Base-by-base conservation (phyloP, 23 tunicate genomes). In the Styela clava region DNA sequence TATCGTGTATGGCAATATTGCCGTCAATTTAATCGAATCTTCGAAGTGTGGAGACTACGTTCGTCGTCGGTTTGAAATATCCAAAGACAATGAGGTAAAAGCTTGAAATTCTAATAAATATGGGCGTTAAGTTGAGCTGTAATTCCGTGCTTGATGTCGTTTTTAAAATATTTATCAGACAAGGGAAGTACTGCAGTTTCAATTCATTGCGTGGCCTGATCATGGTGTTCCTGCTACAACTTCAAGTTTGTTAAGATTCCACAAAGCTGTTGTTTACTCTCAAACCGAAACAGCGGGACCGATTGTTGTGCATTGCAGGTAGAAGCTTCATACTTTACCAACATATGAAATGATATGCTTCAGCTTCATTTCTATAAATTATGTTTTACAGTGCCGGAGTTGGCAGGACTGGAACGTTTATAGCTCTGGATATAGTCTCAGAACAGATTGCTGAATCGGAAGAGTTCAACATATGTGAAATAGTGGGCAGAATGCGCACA, bases 191-290 rank as follows among this genome's bases (percentile, higher is more conserved):
- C 35, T 30, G 18, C 87, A 84, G 28, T 83, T 52, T 77, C 92
- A 88, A 25, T 88, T 71, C 79, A 77, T 52, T 1, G 64, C 81
- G 2, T 88, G 92, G 92, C 92, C 92, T n/a, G 92, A 88, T 69
- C 92, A 88, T 35, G 92, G 92, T 20, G 79, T 88, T 2, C 92
- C 92, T 37, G 52, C 56, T 24, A 76, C 71, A 63, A 74, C 87
- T n/a, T 52, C 72, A 26, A 77, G 87, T 34, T 56, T 84, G 22
- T 23, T 84, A 25, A 32, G 82, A 64, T 52, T 84, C 61, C 71
- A 61, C 32, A 74, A 52, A 16, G 37, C 74, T 24, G 87, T 76
- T 33, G 31, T 51, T 5, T 31, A n/a, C 35, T 30, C 37, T 9
- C 61, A 52, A 23, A 29, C 72, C 20, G 20, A 28, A 2, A 64